Percentiles rank a stretch among this genome's conserved stretches.
Evolutionary conservation across 1,140 invertebrate genomes (phyloP).

Genomic region (honey bee (Apis mellifera)): Amel_HAv3.1 CM009933.2:5287001-5287500

Average conservation of each 20-base stretch:
- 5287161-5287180: too few relatives aligned
- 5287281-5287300: background rate
- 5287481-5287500: conserved; percentile 20
- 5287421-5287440: background rate
- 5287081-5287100: conserved; percentile 18
- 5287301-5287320: background rate
- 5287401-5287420: background rate
- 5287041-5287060: conserved; percentile 84
- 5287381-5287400: background rate
- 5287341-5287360: background rate
- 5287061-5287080: conserved; percentile 75
- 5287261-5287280: background rate
- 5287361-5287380: too few relatives aligned
- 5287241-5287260: background rate
- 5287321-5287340: background rate
- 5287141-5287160: background rate
- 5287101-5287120: background rate
- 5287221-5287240: background rate
- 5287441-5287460: conserved; percentile 8
- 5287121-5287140: conserved; percentile 2
- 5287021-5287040: conserved; percentile 54
- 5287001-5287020: conserved; percentile 2
- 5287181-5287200: background rate
- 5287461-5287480: conserved; percentile 53
- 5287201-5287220: background rate